Conservation (phyloP, 2,888 invertebrate species). For the Iselma pallidipennis region DNA sequence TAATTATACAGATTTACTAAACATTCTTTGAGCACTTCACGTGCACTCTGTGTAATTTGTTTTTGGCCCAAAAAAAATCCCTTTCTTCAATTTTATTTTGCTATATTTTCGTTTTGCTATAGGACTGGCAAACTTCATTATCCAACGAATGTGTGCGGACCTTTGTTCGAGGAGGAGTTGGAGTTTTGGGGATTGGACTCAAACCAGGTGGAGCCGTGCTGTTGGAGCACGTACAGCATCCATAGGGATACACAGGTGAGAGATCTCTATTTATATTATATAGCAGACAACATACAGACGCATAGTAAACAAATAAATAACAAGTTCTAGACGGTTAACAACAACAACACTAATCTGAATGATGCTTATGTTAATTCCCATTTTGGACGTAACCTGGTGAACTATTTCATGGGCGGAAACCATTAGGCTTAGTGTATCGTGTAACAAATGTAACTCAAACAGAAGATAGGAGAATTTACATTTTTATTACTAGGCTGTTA, state of each 20-base stretch:
- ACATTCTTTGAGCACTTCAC: too few species aligned
- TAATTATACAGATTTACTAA: too few species aligned
- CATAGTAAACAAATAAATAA: neutral
- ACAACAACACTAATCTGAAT: too few species aligned
- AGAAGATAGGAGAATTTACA: too few species aligned
- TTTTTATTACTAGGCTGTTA: neutral
- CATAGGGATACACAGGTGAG: constrained; percentile 80
- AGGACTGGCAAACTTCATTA: constrained; percentile 94
- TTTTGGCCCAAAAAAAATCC: too few species aligned
- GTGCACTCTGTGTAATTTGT: too few species aligned
- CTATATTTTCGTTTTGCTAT: constrained; percentile 41
- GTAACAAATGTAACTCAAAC: too few species aligned
- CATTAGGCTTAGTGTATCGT: too few species aligned
- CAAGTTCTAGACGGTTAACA: too few species aligned
- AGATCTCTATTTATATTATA: neutral
- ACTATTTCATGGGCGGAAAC: too few species aligned
- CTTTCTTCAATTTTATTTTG: too few species aligned
- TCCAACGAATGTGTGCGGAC: constrained; percentile 96
- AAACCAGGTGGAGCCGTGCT: constrained; percentile 97
- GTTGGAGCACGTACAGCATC: constrained; percentile 96
- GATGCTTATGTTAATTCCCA: neutral
- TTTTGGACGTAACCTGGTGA: too few species aligned
- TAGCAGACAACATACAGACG: neutral
- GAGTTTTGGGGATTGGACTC: constrained; percentile 97
- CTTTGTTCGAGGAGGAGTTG: constrained; percentile 92